Evolutionary conservation across 2,888 invertebrate species (phyloP).

Genomic region (Macrophya annulata): DNA sequence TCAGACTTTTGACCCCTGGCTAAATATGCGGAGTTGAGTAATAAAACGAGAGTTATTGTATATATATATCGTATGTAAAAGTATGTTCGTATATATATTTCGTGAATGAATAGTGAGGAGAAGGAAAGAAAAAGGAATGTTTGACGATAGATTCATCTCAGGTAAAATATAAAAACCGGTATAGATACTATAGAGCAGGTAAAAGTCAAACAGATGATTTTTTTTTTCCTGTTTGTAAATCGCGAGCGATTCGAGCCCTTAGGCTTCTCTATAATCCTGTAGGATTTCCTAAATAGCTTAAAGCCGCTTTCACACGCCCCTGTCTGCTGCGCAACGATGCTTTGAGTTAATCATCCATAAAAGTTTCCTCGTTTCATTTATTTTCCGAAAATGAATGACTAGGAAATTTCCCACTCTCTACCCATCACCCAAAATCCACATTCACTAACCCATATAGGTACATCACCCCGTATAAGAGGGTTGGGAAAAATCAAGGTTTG

Average conservation of each 20-base stretch:
- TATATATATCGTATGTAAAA: neutral
- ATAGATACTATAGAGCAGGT: slow-evolving; percentile 29
- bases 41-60: neutral
- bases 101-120: neutral
- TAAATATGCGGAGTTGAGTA: neutral
- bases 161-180: slow-evolving; percentile 10
- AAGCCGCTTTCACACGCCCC: slow-evolving; percentile 63
- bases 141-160: slow-evolving; percentile 1
- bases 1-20: neutral
- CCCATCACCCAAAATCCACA: neutral
- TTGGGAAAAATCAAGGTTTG: neutral
- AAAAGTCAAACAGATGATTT: slow-evolving; percentile 54
- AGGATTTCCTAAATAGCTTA: slow-evolving; percentile 61
- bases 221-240: slow-evolving; percentile 64
- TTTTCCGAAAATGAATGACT: slow-evolving; percentile 14
- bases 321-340: slow-evolving; percentile 46
- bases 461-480: neutral
- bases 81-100: neutral
- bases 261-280: slow-evolving; percentile 62
- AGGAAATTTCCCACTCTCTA: neutral
- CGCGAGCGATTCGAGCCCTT: slow-evolving; percentile 68
- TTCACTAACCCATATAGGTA: neutral
- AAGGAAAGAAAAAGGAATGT: neutral
- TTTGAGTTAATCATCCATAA: slow-evolving; percentile 53
- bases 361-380: slow-evolving; percentile 45